Conservation (phyloP, 2,888 invertebrate genomes). For the Pyrocoelia pectoralis region DNA sequence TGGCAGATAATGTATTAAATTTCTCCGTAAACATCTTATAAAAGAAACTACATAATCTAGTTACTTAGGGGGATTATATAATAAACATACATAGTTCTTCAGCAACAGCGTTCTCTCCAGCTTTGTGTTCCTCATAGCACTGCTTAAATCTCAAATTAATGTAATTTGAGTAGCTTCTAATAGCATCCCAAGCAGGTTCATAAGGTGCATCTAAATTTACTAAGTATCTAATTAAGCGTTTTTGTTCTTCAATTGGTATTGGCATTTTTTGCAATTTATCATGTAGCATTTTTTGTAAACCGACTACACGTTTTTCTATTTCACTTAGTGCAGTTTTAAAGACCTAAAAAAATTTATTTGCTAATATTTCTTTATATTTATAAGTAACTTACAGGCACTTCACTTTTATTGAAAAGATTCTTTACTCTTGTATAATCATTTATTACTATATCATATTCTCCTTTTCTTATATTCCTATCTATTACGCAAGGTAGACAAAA, state of each 20-base stretch:
- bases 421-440: conserved; percentile 97
- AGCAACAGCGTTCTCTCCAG: conserved; percentile 55
- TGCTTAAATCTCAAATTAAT: conserved; percentile 72
- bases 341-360: conserved; percentile 62
- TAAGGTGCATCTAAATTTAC: conserved; percentile 79
- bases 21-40: too few relatives aligned
- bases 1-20: too few relatives aligned
- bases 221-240: conserved; percentile 87
- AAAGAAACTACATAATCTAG: too few relatives aligned
- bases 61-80: too few relatives aligned
- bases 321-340: conserved; percentile 89
- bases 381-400: conserved; percentile 72
- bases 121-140: conserved; percentile 71
- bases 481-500: conserved; percentile 96
- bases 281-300: conserved; percentile 81
- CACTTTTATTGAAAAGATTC: conserved; percentile 93
- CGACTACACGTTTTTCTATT: conserved; percentile 87
- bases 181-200: conserved; percentile 97
- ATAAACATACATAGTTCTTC: conserved; percentile 39
- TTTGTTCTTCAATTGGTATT: conserved; percentile 92
- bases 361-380: neutral
- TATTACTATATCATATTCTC: conserved; percentile 96
- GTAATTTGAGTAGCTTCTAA: conserved; percentile 84
- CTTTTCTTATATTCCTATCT: conserved; percentile 90
- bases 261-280: conserved; percentile 90